Evolutionary conservation across 2,797 vertebrate genomes (phyloP), one percentile per base, ranked within the genome.

Genomic region (Chelon auratus): DNA sequence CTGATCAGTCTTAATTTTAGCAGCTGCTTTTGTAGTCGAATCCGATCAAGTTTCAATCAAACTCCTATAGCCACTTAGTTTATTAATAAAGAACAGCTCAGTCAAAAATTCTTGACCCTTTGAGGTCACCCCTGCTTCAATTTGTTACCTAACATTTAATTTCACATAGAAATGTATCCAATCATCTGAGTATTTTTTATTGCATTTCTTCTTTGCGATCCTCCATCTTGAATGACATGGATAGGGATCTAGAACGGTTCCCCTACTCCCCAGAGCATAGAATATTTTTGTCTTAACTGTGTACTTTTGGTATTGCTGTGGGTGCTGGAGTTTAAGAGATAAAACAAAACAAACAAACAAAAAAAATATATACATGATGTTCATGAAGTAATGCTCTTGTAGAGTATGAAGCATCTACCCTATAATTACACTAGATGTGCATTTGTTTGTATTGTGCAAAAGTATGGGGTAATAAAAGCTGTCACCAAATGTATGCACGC

Each of bases 311-410:
- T 85, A 68, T 83, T 70, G 62, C 66, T 82, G 62, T 80, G 71
- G 72, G 22, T 74, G 75, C 79, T 20, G 64, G 69, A 69, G 67
- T 84, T 55, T 60, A 67, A 69, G 56, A 69, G 62, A 45, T 52
- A 73, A n/a, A 56, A 36, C 68, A 78, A 30, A 30, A 33, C 5
- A 33, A 33, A 33, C 5, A 33, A 33, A 2, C 18, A 50, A 43
- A 61, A 51, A 1, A 6, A 9, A 62, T 59, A 83, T 82, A 68
- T 84, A 87, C 80, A 91, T 85, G 87, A 89, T 87, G 83, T 89
- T 89, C 85, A 83, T 86, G 87, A 89, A 69, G 68, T 74, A 80
- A 89, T 91, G 82, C 89, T 92, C 89, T 91, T 88, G 91, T 91
- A 91, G 90, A 92, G 92, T 92, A 76, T 89, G 78, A 85, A 62